These are phyloP conservation scores for Epirrhoe alternata DNA, from an alignment of 2,888 invertebrate genomes.

Conservation along the genomic window DNA sequence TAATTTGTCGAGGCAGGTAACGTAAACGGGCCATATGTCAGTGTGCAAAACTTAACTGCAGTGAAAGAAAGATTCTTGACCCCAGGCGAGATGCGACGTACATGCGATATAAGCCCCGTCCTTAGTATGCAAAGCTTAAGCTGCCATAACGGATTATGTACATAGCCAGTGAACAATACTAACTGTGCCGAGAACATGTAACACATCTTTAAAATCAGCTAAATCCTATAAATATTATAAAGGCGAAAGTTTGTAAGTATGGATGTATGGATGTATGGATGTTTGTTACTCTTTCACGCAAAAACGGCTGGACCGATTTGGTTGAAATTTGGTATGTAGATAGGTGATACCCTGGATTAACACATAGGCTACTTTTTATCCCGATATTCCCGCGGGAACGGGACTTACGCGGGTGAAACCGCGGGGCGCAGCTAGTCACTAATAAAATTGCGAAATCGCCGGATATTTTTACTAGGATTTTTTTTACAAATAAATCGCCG, in stretches of 20 bases:
- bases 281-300: too few species aligned
- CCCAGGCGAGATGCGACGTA: constrained; percentile 37
- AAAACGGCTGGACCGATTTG: too few species aligned
- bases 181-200: not conserved
- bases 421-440: too few species aligned
- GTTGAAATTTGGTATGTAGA: too few species aligned
- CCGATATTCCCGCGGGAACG: too few species aligned
- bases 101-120: constrained; percentile 46
- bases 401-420: too few species aligned
- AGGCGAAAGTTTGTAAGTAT: too few species aligned
- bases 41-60: constrained; percentile 39
- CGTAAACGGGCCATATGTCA: constrained; percentile 20
- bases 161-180: constrained; percentile 31
- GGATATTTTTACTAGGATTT: constrained; percentile 8
- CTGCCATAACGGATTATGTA: constrained; percentile 44
- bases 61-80: constrained; percentile 46
- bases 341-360: too few species aligned
- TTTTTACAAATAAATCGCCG: constrained; percentile 5
- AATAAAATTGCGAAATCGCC: constrained; percentile 10
- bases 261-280: too few species aligned
- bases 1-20: not conserved
- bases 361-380: too few species aligned
- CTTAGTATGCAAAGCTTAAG: constrained; percentile 48
- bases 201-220: not conserved
- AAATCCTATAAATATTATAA: too few species aligned